Evolutionary conservation across 2,113 vertebrate species (phyloP).

Genomic region (Bos indicus): DNA sequence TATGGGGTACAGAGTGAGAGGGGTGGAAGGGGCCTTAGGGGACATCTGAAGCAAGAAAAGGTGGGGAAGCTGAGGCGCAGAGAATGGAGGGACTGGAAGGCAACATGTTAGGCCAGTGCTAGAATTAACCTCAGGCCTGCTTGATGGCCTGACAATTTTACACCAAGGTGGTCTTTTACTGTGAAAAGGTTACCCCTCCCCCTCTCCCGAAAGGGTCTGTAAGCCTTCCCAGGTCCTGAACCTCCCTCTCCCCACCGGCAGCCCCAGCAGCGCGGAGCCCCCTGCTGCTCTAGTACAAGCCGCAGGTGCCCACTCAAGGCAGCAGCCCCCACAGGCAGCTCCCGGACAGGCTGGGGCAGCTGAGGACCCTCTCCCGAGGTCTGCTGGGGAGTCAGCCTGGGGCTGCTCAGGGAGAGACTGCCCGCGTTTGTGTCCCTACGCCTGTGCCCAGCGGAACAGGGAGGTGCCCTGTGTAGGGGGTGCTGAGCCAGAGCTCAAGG

Average conservation of each 20-base stretch:
- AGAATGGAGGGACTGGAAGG: neutral
- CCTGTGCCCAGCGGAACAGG: neutral
- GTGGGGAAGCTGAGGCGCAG: neutral
- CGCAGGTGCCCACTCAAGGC: neutral
- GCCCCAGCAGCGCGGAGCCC: neutral
- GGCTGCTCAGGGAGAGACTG: neutral
- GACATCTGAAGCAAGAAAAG: neutral
- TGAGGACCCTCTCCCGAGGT: neutral
- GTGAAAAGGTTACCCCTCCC: neutral
- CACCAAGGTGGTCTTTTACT: neutral
- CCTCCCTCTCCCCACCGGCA: neutral
- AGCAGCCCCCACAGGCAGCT: neutral
- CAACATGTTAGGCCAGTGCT: neutral
- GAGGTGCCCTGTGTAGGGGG: neutral
- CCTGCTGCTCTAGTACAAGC: neutral
- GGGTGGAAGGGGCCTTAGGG: neutral
- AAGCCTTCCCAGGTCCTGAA: neutral
- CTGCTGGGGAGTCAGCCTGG: neutral
- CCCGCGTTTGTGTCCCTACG: neutral
- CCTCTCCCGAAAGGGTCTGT: neutral
- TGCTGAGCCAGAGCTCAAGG: neutral
- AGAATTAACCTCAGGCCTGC: neutral
- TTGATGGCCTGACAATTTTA: neutral
- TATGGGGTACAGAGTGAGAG: neutral
- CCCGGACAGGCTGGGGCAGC: neutral